Conservation (phyloP, 2,888 invertebrate genomes). For the Eilema depressum region DNA sequence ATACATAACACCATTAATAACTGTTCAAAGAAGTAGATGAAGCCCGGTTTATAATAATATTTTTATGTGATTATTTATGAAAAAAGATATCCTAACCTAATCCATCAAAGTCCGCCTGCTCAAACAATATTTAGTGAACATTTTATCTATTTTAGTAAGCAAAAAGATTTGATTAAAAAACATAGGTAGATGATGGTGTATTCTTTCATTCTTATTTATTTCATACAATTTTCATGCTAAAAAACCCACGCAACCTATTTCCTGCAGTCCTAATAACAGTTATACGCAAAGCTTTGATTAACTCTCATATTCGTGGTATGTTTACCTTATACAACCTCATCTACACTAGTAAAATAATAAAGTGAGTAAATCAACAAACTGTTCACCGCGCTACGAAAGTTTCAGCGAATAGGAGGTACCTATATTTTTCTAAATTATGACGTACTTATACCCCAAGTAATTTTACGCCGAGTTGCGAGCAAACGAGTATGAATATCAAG, state of each 20-base stretch:
- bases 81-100: no score
- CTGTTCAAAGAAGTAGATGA: no score
- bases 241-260: neutral
- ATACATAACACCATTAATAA: no score
- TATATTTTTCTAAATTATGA: constrained; percentile 9
- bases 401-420: neutral
- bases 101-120: no score
- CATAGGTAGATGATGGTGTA: no score
- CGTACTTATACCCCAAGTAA: constrained; percentile 1
- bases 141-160: no score
- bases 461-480: constrained; percentile 3
- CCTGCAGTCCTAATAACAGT: neutral
- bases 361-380: neutral
- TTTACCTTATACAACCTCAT: neutral
- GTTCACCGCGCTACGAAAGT: neutral
- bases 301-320: neutral
- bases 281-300: neutral
- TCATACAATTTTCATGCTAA: neutral
- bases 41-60: no score
- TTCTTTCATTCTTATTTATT: neutral
- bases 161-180: no score
- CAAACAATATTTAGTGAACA: no score
- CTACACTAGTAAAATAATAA: neutral
- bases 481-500: constrained; percentile 10
- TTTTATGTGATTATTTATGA: no score